Conservation (phyloP, 2,888 invertebrate genomes). For the Carterocephalus palaemon region DNA sequence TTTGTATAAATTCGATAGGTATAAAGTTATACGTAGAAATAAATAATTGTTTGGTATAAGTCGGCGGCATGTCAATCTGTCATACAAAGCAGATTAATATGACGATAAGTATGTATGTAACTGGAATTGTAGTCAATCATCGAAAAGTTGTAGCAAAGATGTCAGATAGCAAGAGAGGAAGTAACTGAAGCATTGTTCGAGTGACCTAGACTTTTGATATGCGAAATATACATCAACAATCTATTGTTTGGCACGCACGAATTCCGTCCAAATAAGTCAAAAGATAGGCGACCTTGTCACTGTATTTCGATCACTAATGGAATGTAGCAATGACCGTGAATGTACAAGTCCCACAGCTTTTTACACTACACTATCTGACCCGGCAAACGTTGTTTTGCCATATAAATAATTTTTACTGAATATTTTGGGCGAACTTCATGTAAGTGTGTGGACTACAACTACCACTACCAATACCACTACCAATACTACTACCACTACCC, state of each 20-base stretch:
- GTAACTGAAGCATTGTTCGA: conserved; percentile 13
- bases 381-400: too few species aligned
- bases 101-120: too few species aligned
- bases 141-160: background rate
- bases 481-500: too few species aligned
- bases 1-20: background rate
- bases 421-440: too few species aligned
- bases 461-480: too few species aligned
- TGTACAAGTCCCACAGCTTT: conserved; percentile 30
- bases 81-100: too few species aligned
- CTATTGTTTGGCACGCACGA: conserved; percentile 18
- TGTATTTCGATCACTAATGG: conserved; percentile 47
- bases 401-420: too few species aligned
- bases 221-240: conserved; percentile 6
- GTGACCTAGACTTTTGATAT: conserved; percentile 22
- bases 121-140: background rate
- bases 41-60: too few species aligned
- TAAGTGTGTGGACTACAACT: too few species aligned
- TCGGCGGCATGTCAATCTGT: too few species aligned
- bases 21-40: too few species aligned
- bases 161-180: conserved; percentile 1
- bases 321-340: conserved; percentile 60
- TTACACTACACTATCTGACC: background rate
- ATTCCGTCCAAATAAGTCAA: conserved; percentile 26
- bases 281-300: conserved; percentile 47